Evolutionary conservation across 2,888 invertebrate species (phyloP), one percentile per base, ranked within the genome.

Genomic region (Eupithecia dodoneata): DNA sequence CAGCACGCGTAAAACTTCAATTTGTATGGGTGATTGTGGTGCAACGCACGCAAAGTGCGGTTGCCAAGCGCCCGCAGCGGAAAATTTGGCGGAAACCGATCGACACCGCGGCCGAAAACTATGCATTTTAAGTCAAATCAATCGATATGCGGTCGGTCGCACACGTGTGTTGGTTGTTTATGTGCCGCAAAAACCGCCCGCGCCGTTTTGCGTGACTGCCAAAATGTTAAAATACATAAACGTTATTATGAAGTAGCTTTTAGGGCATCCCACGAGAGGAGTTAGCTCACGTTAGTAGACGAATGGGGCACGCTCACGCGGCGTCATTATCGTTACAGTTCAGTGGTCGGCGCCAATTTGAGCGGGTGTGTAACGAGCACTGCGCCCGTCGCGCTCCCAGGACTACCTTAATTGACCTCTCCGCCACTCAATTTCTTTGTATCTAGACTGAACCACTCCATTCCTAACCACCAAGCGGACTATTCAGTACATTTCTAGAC

Each of bases 111-210:
- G 88, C 88, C 87, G 90, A 92, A 91, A 92, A 92, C 91, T 91
- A 91, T 92, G 91, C 91, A 92, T 93, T 94, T 93, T 92, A 92
- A 94, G 91, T 92, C 88, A 89, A 90, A 92, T 93, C 91, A 93
- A 94, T 94, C 93, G 93, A 93, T 93, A 89, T 85, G 93, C 89
- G 93, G 92, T 91, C 86, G 87, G 89, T 86, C 86, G 88, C 90
- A 87, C 92, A 92, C 91, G 90, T 90, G 92, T 90, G 92, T 88
- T 89, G 87, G 89, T 94, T 93, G 94, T 94, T 94, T 94, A 94
- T 94, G 94, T 87, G 85, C 93, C 93, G 85, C 94, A 93, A 92
- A 92, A 92, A 91, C 95, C 94, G 86, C 30, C 30, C 30, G 30
- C 30, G 30, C 93, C 85, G 90, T 93, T 91, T 91, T 92, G 93